Conservation (phyloP, 2,797 vertebrate genomes). For the Thamnophis elegans region DNA sequence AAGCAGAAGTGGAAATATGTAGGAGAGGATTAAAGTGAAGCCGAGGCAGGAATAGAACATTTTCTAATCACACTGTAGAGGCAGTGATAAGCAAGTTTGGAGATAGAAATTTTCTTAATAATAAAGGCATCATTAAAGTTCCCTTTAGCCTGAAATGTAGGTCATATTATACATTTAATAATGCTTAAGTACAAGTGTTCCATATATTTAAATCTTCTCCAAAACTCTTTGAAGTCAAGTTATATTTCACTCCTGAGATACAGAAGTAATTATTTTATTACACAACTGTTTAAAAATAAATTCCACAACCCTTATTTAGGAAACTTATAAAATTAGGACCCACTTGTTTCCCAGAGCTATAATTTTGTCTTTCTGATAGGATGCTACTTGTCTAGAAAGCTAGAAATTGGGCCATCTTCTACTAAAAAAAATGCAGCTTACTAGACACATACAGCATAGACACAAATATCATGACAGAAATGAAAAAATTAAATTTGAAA, state of each 20-base stretch:
- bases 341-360: background rate
- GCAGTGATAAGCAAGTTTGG: background rate
- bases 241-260: background rate
- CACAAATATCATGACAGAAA: background rate
- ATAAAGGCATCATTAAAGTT: background rate
- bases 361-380: background rate
- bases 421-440: slow-evolving; percentile 12
- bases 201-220: slow-evolving; percentile 10
- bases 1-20: background rate
- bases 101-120: slow-evolving; percentile 22
- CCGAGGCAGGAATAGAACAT: background rate
- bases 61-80: slow-evolving; percentile 22
- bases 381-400: background rate
- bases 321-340: background rate
- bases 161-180: background rate
- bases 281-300: slow-evolving; percentile 19
- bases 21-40: slow-evolving; percentile 2
- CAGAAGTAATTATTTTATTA: slow-evolving; percentile 17
- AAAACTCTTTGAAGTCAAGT: background rate
- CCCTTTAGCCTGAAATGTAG: background rate
- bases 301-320: slow-evolving; percentile 21
- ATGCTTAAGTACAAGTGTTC: background rate
- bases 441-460: background rate
- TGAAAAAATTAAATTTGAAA: background rate
- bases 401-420: slow-evolving; percentile 35